These are phyloP conservation scores for Erannis defoliaria DNA, from an alignment of 2,888 invertebrate genomes.

Conservation along the genomic window DNA sequence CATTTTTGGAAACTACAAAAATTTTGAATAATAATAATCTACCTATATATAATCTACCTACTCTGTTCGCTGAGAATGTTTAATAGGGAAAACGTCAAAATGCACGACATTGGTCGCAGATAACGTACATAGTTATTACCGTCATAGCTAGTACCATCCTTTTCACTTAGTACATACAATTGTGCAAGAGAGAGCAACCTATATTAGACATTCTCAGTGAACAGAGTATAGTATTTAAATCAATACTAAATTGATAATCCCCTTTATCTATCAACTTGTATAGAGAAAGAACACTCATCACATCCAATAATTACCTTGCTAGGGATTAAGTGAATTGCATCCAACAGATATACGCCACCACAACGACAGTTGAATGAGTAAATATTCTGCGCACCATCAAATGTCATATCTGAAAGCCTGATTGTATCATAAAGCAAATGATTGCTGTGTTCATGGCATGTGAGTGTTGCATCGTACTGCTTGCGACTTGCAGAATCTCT, in stretches of 20 bases:
- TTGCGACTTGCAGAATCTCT: constrained; percentile 87
- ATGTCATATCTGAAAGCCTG: constrained; percentile 77
- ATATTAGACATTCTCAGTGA: too few species aligned
- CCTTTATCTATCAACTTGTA: constrained; percentile 79
- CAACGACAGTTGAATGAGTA: constrained; percentile 89
- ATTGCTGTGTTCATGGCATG: constrained; percentile 86
- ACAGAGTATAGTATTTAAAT: neutral
- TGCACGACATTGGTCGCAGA: too few species aligned
- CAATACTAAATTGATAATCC: constrained; percentile 10
- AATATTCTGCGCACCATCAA: constrained; percentile 61
- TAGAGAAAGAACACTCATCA: constrained; percentile 91
- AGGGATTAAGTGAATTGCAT: constrained; percentile 50
- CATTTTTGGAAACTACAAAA: too few species aligned
- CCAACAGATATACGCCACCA: constrained; percentile 87
- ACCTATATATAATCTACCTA: too few species aligned
- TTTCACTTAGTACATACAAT: too few species aligned
- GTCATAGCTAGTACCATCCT: too few species aligned
- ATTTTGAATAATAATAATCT: too few species aligned
- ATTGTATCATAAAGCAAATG: constrained; percentile 88
- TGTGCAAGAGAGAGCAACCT: too few species aligned
- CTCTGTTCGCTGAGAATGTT: too few species aligned
- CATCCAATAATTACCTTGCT: constrained; percentile 86
- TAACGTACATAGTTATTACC: too few species aligned
- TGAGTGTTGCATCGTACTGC: constrained; percentile 88
- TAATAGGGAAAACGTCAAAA: too few species aligned